Base-by-base conservation (phyloP, 2,113 vertebrate genomes). In the Atractosteus spatula region DNA sequence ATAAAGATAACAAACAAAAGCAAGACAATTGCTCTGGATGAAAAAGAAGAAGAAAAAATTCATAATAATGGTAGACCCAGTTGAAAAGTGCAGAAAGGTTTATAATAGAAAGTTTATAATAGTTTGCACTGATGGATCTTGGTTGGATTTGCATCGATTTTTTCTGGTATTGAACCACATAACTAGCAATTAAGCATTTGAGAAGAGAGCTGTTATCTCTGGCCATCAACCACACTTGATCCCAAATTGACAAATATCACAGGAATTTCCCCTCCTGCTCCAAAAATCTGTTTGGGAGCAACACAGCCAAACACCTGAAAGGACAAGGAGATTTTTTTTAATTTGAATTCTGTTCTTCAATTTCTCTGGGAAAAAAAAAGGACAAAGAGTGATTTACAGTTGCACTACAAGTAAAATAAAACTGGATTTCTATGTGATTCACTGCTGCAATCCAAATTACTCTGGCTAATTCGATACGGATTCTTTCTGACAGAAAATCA, bases 401-500 rank as follows among this genome's bases (percentile, higher is more conserved):
- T 17, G 17, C 29, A 4, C 54, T 8, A 72, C 76, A 80, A 83
- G 14, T 62, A 11, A 78, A 81, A 82, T 82, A 72, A 74, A 57
- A 57, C 72, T 10, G 76, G 76, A 82, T 77, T 76, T 78, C 79
- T 76, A 72, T 72, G 82, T 71, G 72, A 78, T 62, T 66, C 75
- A 74, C 62, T 17, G 6, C 41, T 1, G 12, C 62, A 10, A 76
- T 89, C 88, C 88, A 91, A 94, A 90, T 89, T 82, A 88, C 81
- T 93, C 84, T 81, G 77, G 89, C 86, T 90, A 88, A 88, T 91
- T 88, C 89, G 93, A 94, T 91, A 88, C 89, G 89, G 92, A 96
- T 92, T 89, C 85, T 89, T 84, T 83, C 79, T 91, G 94, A 96
- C 90, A 94, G 88, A 93, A 95, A 96, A 95, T 95, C 87, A 94